A percentile compares a stretch with the other conserved stretches of the same genome.
Conservation (phyloP, 2,113 vertebrate species). For the Podarcis muralis region DNA sequence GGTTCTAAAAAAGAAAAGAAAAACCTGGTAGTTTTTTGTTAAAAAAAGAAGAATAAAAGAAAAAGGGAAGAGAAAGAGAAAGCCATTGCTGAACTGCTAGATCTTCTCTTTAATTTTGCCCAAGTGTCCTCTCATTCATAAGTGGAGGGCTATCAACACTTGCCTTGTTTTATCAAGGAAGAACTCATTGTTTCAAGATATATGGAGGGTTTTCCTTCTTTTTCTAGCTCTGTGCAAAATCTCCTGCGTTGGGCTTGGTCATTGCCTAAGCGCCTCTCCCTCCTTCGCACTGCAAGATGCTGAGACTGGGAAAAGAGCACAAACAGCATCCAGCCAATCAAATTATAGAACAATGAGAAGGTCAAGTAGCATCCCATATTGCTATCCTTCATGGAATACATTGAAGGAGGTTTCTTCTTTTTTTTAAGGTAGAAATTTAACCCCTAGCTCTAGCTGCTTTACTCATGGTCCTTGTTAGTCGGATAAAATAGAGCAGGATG, state of each 20-base stretch:
- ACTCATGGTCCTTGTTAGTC: conserved; percentile 35
- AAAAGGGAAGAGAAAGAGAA: background rate
- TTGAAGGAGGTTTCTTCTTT: background rate
- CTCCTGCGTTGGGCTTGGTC: conserved; percentile 40
- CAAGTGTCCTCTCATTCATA: background rate
- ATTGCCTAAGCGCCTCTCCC: conserved; percentile 49
- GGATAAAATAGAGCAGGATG: conserved; percentile 45
- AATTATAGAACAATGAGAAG: conserved; percentile 56
- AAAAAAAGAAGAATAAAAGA: background rate
- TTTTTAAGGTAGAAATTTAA: conserved; percentile 66
- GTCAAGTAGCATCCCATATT: conserved; percentile 47
- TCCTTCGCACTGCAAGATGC: conserved; percentile 38
- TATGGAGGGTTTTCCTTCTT: background rate
- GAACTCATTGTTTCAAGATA: background rate
- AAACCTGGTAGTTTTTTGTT: background rate
- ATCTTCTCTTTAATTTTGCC: conserved; percentile 11
- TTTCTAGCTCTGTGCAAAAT: background rate
- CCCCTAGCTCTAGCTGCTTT: conserved; percentile 35
- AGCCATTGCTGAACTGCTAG: background rate
- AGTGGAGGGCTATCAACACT: background rate
- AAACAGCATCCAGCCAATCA: conserved; percentile 55
- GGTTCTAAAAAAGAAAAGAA: background rate
- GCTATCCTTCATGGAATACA: conserved; percentile 52
- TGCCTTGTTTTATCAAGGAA: conserved; percentile 7
- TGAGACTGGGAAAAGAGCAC: conserved; percentile 39